These are phyloP conservation scores for Montipora efflorescens DNA, from an alignment of 64 coral and sea anemone species.

Conservation along the genomic window DNA sequence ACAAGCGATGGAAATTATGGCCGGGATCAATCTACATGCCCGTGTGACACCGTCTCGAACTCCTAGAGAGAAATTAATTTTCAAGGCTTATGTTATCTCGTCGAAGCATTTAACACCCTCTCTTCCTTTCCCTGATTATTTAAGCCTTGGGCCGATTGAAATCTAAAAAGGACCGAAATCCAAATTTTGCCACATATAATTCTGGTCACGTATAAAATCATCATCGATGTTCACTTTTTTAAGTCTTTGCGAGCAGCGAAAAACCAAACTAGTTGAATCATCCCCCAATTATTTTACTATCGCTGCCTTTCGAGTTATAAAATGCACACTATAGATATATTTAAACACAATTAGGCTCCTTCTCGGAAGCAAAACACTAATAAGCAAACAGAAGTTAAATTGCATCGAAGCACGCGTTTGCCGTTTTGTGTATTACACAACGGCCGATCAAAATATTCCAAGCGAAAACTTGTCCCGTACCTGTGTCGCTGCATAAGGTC, in stretches of 20 bases:
- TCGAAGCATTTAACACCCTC: background rate
- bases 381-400: slow-evolving; percentile 65
- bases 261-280: background rate
- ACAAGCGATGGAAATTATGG: too few relatives aligned
- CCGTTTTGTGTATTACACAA: slow-evolving; percentile 11
- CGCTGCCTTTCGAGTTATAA: slow-evolving; percentile 4
- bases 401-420: slow-evolving; percentile 10
- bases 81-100: background rate
- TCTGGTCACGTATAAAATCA: background rate
- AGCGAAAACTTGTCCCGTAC: background rate
- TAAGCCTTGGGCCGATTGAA: background rate
- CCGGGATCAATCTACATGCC: too few relatives aligned
- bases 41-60: background rate
- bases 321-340: background rate
- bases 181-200: background rate
- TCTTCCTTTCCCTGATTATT: background rate
- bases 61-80: background rate
- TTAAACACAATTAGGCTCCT: slow-evolving; percentile 40
- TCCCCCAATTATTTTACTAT: background rate
- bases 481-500: slow-evolving; percentile 67
- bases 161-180: background rate
- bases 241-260: background rate
- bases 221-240: background rate
- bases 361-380: slow-evolving; percentile 39
- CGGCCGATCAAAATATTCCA: slow-evolving; percentile 1